Evolutionary conservation across 2,888 invertebrate species (phyloP), one percentile per base, ranked within the genome.

Genomic region (Pterostichus niger): DNA sequence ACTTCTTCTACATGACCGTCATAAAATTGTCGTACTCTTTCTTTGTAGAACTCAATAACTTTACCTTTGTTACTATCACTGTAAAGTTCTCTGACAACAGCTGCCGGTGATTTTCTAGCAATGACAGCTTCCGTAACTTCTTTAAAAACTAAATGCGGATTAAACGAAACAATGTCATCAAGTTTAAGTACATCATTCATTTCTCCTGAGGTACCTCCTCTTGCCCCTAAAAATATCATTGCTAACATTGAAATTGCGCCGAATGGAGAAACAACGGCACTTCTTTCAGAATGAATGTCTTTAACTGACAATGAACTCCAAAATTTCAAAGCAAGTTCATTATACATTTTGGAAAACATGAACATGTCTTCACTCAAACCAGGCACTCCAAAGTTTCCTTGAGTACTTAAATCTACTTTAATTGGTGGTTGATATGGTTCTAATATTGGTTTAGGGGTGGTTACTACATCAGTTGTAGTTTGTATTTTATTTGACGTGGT

Each of bases 91-190:
- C 96, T 92, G 0, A 96, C 93, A 88, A 97, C 96, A 0, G 95
- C 96, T 0, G 96, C 95, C 7, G 95, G 94, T 0, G 95, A 94
- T 40, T 92, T 91, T 0, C 93, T 92, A 35, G 93, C 91, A 85
- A 95, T 93, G 40, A 96, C 94, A 0, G 96, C 95, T 87, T 96
- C 96, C 0, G 96, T 96, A 17, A 97, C 94, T 87, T 97, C 97
- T 88, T 95, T 95, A 86, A 97, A 93, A 0, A 96, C 94, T 86
- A 96, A 92, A 88, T 97, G 97, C 0, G 97, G 97, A 89, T 97
- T 97, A 87, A 97, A 97, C 0, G 96, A 96, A 0, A 96, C 94
- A 93, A 97, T 96, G 85, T 97, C 96, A 87, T 97, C 97, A 13
- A 97, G 90, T 86, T 94, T 94, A 0, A 97, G 90, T 10, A 97